phyloP scores from a whole-genome alignment of 1,140 invertebrate species.

The Argopecten irradians region DNA sequence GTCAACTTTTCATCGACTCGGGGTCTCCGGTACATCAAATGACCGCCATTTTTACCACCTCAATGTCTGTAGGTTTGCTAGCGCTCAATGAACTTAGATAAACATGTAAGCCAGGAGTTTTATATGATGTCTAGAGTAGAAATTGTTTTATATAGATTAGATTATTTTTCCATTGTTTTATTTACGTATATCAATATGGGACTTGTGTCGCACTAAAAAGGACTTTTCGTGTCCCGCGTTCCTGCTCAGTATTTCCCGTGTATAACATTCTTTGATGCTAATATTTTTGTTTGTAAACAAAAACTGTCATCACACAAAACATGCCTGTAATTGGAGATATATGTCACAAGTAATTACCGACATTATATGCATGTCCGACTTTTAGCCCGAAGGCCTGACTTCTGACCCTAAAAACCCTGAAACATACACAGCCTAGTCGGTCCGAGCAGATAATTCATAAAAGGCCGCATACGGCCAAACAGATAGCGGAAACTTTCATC shows the following conservation, averaged over 20 bases:
- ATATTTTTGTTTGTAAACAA: conserved; percentile 1
- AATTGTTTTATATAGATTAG: no score
- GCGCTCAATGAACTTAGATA: no score
- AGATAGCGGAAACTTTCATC: neutral
- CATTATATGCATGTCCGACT: neutral
- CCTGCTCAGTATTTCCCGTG: neutral
- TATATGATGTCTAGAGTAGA: no score
- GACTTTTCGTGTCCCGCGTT: neutral
- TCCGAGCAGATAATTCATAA: neutral
- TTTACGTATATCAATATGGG: no score
- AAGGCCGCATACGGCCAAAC: neutral
- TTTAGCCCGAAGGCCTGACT: neutral
- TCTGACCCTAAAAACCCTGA: no score
- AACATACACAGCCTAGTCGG: neutral
- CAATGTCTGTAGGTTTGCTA: no score
- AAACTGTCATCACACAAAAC: neutral
- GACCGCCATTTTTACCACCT: no score
- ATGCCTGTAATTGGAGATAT: neutral
- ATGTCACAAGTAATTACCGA: neutral
- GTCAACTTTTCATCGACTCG: no score
- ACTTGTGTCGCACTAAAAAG: neutral
- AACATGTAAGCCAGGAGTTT: no score
- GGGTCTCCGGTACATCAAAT: no score
- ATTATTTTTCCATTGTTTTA: no score
- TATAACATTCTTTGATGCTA: conserved; percentile 8